Conservation (phyloP, 2,888 invertebrate genomes). For the Priocnemis perturbator region DNA sequence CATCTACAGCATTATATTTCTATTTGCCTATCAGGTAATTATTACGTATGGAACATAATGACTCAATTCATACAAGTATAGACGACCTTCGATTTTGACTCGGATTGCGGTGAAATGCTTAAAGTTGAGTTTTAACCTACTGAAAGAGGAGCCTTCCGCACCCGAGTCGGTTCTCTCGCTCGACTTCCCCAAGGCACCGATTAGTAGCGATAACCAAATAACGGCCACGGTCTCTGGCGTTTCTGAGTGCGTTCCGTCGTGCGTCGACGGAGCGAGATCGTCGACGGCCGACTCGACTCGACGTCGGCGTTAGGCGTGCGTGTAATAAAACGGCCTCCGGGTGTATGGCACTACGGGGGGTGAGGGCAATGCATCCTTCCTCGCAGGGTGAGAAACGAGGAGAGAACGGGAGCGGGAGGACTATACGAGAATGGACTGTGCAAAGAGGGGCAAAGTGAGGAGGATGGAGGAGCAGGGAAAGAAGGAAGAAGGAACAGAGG, state of each 20-base stretch:
- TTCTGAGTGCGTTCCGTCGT: constrained; percentile 17
- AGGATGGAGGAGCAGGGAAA: no score
- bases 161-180: neutral
- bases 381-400: neutral
- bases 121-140: no score
- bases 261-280: constrained; percentile 30
- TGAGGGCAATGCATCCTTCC: constrained; percentile 21
- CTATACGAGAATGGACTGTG: no score
- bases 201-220: no score
- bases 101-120: no score
- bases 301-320: constrained; percentile 17
- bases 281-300: no score
- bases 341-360: constrained; percentile 25
- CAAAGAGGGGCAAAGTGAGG: neutral
- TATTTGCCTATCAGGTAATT: no score
- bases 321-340: constrained; percentile 23
- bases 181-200: neutral
- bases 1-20: no score
- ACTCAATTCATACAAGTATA: no score
- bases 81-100: no score
- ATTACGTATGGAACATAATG: no score
- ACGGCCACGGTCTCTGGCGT: neutral
- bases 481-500: constrained; percentile 9
- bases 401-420: neutral
- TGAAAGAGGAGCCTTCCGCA: no score